These are phyloP conservation scores for Andricus quercusramuli DNA, from an alignment of 2,888 invertebrate genomes.

Conservation along the genomic window DNA sequence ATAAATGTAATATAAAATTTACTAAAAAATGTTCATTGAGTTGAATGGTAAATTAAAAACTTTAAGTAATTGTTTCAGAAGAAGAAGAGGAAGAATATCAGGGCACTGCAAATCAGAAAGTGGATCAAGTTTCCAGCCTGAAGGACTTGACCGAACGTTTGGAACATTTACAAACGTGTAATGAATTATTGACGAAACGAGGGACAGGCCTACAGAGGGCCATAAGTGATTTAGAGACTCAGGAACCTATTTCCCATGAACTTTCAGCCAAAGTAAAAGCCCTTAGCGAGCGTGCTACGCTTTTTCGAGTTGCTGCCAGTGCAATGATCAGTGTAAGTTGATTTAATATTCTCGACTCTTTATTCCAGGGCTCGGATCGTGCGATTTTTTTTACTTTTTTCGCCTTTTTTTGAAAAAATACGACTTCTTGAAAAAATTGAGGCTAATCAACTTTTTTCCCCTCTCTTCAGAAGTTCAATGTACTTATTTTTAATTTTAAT, in stretches of 20 bases:
- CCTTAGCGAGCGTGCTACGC: conserved; percentile 94
- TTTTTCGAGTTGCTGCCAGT: conserved; percentile 97
- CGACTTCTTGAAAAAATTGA: no score
- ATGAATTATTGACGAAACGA: conserved; percentile 93
- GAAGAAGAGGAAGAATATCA: conserved; percentile 79
- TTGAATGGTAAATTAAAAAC: conserved; percentile 32
- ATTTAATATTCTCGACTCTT: conserved; percentile 39
- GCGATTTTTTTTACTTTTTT: no score
- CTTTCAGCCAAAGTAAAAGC: conserved; percentile 90
- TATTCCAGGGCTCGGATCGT: background rate
- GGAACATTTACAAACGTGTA: conserved; percentile 94
- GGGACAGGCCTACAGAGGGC: conserved; percentile 91
- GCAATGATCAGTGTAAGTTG: conserved; percentile 94
- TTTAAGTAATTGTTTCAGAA: conserved; percentile 69
- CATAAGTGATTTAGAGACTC: conserved; percentile 88
- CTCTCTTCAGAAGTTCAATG: no score
- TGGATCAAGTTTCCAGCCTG: conserved; percentile 82
- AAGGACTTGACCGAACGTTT: conserved; percentile 89
- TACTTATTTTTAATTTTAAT: no score
- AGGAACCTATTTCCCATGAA: conserved; percentile 81
- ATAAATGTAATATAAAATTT: no score
- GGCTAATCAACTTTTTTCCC: no score
- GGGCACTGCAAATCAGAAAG: conserved; percentile 75
- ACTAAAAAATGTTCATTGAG: background rate
- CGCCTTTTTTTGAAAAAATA: no score